Evolutionary conservation across 2,888 invertebrate genomes (phyloP), one percentile per base, ranked within the genome.

Genomic region (Troides oblongomaculatus): DNA sequence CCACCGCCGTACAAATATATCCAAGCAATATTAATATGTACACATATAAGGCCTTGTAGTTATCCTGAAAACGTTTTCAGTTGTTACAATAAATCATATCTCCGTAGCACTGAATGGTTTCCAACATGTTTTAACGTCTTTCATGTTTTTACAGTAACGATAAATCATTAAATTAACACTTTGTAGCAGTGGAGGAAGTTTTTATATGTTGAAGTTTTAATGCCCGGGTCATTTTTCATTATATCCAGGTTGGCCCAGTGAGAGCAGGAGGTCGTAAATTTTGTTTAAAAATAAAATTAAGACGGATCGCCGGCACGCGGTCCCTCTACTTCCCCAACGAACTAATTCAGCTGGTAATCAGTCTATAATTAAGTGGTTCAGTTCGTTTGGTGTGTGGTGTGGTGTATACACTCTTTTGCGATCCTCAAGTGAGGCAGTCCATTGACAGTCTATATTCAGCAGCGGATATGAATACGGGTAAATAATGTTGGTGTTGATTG

Each of bases 151-250:
- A 17, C 65, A 43, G 62, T 57, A 21, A 62, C 43, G 39, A 70
- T 70, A 68, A 72, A 74, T 73, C 76, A 73, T 73, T 72, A 72
- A 74, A 73, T 76, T 73, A 74, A 73, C 74, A 74, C 74, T 62
- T 64, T 69, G 53, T 60, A 36, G 64, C 73, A 71, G 75, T 74
- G 67, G 61, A 59, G 72, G 73, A 76, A 75, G 74, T 77, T 75
- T 79, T 77, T 77, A 76, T 74, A 76, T 72, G 74, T 73, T 77
- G 72, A 77, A 79, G 73, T 77, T 79, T 75, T 73, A 76, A 76
- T 75, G 75, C 72, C 10, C 72, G 73, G 56, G 74, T 77, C 79
- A 74, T 79, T 81, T 78, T 76, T 81, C 81, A 79, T 79, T 77
- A 73, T 74, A 75, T 77, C 71, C 73, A 69, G 72, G 68, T 65